These are phyloP conservation scores for Ursus arctos DNA, from an alignment of 2,113 vertebrate genomes.

Conservation along the genomic window DNA sequence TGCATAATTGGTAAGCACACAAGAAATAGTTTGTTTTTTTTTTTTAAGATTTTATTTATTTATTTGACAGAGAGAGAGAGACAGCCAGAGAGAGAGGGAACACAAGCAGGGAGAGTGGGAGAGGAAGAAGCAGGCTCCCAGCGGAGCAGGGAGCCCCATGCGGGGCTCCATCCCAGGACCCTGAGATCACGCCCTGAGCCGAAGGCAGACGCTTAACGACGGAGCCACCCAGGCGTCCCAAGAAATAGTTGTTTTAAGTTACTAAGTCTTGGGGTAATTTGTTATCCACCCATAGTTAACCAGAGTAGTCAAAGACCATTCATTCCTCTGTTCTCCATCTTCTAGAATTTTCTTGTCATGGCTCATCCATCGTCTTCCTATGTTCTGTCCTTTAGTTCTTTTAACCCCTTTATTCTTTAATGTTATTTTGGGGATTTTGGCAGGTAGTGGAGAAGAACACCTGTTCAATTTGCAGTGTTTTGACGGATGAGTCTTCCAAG, in stretches of 20 bases:
- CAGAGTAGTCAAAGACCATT: neutral
- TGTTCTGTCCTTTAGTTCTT: neutral
- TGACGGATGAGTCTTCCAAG: neutral
- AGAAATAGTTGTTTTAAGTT: neutral
- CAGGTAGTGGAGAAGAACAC: neutral
- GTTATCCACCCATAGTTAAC: neutral
- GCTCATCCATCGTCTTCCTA: neutral
- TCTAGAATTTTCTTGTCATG: neutral
- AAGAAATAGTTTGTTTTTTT: too few relatives aligned
- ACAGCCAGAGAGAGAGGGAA: too few relatives aligned
- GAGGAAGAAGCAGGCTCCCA: too few relatives aligned
- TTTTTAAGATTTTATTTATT: too few relatives aligned
- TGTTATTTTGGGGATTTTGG: conserved; percentile 1
- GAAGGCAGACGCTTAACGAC: too few relatives aligned
- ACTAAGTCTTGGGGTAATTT: neutral
- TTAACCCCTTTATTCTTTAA: neutral
- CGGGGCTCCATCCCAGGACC: too few relatives aligned
- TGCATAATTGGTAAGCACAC: neutral
- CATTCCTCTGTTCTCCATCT: neutral
- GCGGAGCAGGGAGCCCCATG: too few relatives aligned
- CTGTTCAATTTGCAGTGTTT: neutral
- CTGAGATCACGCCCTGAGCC: too few relatives aligned
- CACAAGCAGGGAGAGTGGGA: too few relatives aligned
- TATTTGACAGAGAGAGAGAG: too few relatives aligned
- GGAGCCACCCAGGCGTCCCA: too few relatives aligned